Percentiles rank a stretch among this genome's conserved stretches.
Conservation (phyloP, 2,113 vertebrate species). For the Symphodus melops region DNA sequence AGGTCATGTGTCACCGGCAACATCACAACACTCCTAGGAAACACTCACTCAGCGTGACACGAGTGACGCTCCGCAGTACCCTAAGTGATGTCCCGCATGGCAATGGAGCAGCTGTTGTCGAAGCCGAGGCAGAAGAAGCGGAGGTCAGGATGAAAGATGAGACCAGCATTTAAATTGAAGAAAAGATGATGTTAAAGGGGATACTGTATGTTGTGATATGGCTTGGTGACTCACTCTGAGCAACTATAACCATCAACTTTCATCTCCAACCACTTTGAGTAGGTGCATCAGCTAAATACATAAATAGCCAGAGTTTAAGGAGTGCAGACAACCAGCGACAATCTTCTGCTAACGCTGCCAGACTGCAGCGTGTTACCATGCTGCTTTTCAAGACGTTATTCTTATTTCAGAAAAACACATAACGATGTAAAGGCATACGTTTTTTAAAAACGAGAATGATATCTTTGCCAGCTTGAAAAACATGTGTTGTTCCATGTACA, state of each 20-base stretch:
- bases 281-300: slow-evolving; percentile 15
- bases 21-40: slow-evolving; percentile 37
- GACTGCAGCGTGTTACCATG: neutral
- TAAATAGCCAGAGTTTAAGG: neutral
- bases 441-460: no score
- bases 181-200: no score
- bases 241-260: slow-evolving; percentile 12
- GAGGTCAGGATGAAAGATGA: slow-evolving; percentile 38
- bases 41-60: slow-evolving; percentile 85
- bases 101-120: slow-evolving; percentile 59
- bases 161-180: slow-evolving; percentile 16
- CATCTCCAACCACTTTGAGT: slow-evolving; percentile 10
- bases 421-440: no score
- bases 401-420: no score
- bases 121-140: slow-evolving; percentile 65
- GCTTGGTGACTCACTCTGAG: neutral
- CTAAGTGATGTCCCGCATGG: slow-evolving; percentile 80
- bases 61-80: slow-evolving; percentile 85
- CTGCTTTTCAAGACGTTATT: no score
- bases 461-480: neutral
- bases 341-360: slow-evolving; percentile 1
- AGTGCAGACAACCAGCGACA: no score
- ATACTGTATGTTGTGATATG: neutral
- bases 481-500: neutral
- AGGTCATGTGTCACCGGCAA: slow-evolving; percentile 84